Evolutionary conservation across 2,888 invertebrate species (phyloP).

Genomic region (Aquatica leii): DNA sequence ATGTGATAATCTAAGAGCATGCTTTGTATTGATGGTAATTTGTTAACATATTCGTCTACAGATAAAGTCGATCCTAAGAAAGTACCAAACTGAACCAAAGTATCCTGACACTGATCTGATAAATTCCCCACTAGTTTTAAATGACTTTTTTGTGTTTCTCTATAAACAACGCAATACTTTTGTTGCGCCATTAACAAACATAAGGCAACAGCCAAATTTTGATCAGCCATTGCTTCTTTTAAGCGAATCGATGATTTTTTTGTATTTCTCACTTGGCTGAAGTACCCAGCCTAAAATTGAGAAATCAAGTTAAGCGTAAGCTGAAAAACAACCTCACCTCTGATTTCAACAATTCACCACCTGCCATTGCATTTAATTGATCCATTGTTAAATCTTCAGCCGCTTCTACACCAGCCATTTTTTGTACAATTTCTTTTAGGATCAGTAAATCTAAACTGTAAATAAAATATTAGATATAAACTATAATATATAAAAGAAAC

Average conservation of each 20-base stretch:
- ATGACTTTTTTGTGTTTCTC: slow-evolving; percentile 81
- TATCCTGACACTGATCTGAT: slow-evolving; percentile 96
- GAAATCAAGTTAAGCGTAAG: neutral
- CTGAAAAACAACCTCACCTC: slow-evolving; percentile 70
- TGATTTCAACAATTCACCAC: slow-evolving; percentile 92
- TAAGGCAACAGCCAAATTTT: slow-evolving; percentile 91
- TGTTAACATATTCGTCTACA: slow-evolving; percentile 91
- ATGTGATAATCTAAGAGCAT: slow-evolving; percentile 93
- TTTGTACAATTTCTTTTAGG: slow-evolving; percentile 96
- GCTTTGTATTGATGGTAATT: slow-evolving; percentile 86
- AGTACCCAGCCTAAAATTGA: slow-evolving; percentile 85
- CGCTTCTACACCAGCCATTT: slow-evolving; percentile 99
- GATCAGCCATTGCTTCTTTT: slow-evolving; percentile 93
- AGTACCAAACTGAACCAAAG: slow-evolving; percentile 96
- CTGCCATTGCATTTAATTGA: slow-evolving; percentile 95
- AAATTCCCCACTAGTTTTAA: slow-evolving; percentile 87
- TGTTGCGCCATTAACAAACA: slow-evolving; percentile 97
- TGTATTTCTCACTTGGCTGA: slow-evolving; percentile 95
- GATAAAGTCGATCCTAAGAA: slow-evolving; percentile 94
- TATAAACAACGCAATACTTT: slow-evolving; percentile 92
- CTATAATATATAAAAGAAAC: neutral
- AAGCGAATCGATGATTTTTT: slow-evolving; percentile 93
- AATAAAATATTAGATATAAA: slow-evolving; percentile 30
- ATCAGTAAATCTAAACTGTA: slow-evolving; percentile 87
- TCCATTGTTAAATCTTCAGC: slow-evolving; percentile 96